Percentiles rank a stretch among this genome's conserved stretches.
phyloP scores from a whole-genome alignment of 2,888 invertebrate species.

The Gymnoscelis rufifasciata region DNA sequence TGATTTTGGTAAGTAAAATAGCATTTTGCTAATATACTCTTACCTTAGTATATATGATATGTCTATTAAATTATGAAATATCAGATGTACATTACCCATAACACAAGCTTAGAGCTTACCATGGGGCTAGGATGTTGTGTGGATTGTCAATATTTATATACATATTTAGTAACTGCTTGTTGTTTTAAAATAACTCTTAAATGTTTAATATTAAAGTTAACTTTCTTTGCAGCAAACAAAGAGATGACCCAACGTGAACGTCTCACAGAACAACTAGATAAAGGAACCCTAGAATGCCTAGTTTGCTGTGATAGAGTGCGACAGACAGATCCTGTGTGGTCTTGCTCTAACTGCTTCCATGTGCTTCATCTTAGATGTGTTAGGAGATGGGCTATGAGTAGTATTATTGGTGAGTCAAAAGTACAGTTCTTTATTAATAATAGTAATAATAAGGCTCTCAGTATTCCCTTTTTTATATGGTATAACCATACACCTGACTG shows the following conservation, averaged over 20 bases:
- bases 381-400: slow-evolving; percentile 93
- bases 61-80: too few species aligned
- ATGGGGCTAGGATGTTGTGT: too few species aligned
- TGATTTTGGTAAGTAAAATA: slow-evolving; percentile 37
- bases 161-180: too few species aligned
- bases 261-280: slow-evolving; percentile 89
- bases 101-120: too few species aligned
- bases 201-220: too few species aligned
- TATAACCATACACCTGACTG: too few species aligned
- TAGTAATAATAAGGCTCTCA: too few species aligned
- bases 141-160: too few species aligned
- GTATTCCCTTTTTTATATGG: too few species aligned
- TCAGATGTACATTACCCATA: too few species aligned
- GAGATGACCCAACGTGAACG: slow-evolving; percentile 89
- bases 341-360: slow-evolving; percentile 93
- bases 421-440: neutral
- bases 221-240: slow-evolving; percentile 52
- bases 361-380: slow-evolving; percentile 95
- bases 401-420: slow-evolving; percentile 79
- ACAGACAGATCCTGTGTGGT: slow-evolving; percentile 91
- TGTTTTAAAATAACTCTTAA: too few species aligned
- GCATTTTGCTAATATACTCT: neutral
- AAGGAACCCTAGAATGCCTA: slow-evolving; percentile 92
- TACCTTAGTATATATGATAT: neutral
- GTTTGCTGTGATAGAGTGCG: slow-evolving; percentile 95